phyloP scores from a whole-genome alignment of 2,113 vertebrate genomes.

The Aptenodytes patagonicus region DNA sequence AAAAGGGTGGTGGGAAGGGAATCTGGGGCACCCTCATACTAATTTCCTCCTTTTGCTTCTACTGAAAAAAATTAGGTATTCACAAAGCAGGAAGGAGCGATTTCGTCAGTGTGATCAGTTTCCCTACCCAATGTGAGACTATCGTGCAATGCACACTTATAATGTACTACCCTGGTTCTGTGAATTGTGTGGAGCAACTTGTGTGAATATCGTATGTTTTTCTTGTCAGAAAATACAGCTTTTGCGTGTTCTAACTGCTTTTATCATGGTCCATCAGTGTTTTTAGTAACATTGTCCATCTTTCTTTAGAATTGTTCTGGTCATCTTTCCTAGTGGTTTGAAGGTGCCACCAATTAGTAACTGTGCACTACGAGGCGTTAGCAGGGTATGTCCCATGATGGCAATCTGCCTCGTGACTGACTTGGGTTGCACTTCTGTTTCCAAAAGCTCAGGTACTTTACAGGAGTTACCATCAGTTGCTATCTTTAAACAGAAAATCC shows the following conservation, averaged over 20 bases:
- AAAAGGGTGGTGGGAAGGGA: not conserved
- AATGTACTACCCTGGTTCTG: not conserved
- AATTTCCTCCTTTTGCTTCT: slow-evolving; percentile 3
- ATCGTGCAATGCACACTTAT: accelerated
- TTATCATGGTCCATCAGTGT: no score
- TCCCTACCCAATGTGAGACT: not conserved
- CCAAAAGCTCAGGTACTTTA: not conserved
- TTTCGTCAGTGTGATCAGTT: not conserved
- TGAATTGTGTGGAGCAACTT: not conserved
- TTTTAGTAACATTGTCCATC: not conserved
- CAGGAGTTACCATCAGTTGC: not conserved
- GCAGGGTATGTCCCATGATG: not conserved
- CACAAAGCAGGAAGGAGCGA: not conserved
- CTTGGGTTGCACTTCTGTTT: not conserved
- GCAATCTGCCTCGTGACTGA: not conserved
- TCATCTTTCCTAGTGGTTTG: not conserved
- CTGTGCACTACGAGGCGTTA: not conserved
- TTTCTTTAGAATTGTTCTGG: not conserved
- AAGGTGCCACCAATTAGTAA: not conserved
- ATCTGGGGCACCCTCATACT: not conserved
- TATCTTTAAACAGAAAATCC: not conserved
- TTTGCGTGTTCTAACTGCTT: not conserved
- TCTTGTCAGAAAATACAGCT: not conserved
- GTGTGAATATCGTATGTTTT: not conserved
- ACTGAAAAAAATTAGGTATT: not conserved